Conservation (phyloP, 1,140 invertebrate genomes). For the Drosophila sulfurigaster region DNA sequence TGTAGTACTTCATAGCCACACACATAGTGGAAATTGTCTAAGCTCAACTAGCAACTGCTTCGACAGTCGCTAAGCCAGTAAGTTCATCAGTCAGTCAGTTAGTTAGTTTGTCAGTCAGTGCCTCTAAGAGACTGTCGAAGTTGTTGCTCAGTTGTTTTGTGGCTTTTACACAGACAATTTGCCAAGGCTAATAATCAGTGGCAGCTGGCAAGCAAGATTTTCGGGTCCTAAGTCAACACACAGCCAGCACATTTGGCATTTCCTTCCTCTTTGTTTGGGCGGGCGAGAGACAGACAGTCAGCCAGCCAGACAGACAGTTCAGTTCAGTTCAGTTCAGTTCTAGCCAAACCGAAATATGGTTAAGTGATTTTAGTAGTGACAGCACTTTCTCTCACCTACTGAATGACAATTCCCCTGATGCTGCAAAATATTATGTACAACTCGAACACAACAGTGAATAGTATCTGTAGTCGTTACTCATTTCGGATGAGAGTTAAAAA, state of each 20-base stretch:
- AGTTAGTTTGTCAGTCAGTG: constrained; percentile 39
- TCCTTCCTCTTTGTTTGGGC: constrained; percentile 34
- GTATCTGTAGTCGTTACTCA: constrained; percentile 50
- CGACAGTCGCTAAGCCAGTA: constrained; percentile 44
- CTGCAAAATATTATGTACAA: constrained; percentile 54
- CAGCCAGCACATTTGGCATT: constrained; percentile 42
- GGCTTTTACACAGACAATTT: constrained; percentile 44
- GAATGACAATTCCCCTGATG: neutral
- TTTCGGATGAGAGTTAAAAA: constrained; percentile 34
- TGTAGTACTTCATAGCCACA: constrained; percentile 40
- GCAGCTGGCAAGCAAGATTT: constrained; percentile 39
- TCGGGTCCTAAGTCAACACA: constrained; percentile 72
- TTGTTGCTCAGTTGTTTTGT: constrained; percentile 42
- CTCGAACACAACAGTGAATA: constrained; percentile 13
- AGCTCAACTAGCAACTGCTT: constrained; percentile 10
- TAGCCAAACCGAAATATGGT: constrained; percentile 25
- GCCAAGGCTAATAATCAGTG: constrained; percentile 61
- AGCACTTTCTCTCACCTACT: constrained; percentile 1
- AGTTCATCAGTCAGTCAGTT: constrained; percentile 26
- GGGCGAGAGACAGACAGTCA: neutral
- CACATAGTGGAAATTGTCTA: constrained; percentile 23
- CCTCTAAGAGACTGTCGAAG: constrained; percentile 32
- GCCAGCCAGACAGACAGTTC: too few species aligned
- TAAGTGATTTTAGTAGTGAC: constrained; percentile 62
- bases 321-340: neutral